A percentile compares a stretch with the other conserved stretches of the same genome.
Evolutionary conservation across 2,113 vertebrate species (phyloP).

Genomic region (Perca flavescens): DNA sequence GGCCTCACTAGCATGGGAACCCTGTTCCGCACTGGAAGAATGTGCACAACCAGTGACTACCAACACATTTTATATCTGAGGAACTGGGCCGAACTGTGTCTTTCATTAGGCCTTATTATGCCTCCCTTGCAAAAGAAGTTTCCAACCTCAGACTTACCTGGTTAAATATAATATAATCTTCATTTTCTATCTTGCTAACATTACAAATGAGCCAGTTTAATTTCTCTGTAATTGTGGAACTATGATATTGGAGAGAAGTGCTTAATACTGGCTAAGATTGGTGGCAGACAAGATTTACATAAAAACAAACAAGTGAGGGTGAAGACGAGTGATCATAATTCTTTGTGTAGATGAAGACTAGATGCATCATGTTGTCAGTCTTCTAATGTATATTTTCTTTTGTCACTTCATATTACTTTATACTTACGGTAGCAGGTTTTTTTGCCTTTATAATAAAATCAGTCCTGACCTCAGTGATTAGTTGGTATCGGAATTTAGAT

Average conservation of each 20-base stretch:
- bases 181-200: background rate
- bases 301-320: no score
- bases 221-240: background rate
- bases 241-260: background rate
- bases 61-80: background rate
- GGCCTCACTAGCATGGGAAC: slow-evolving; percentile 73
- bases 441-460: background rate
- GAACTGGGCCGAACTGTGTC: no score
- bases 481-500: background rate
- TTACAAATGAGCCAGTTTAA: background rate
- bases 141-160: background rate
- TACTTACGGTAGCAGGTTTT: background rate
- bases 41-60: background rate
- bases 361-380: background rate
- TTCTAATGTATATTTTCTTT: background rate
- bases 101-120: background rate
- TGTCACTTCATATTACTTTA: background rate
- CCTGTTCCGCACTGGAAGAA: background rate
- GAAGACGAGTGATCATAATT: no score
- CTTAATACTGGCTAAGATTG: background rate
- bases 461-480: background rate
- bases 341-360: background rate
- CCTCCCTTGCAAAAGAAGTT: background rate
- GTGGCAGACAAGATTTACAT: background rate
- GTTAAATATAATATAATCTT: background rate